Conservation (phyloP, 1,140 invertebrate species). For the Heterodera carotae region DNA sequence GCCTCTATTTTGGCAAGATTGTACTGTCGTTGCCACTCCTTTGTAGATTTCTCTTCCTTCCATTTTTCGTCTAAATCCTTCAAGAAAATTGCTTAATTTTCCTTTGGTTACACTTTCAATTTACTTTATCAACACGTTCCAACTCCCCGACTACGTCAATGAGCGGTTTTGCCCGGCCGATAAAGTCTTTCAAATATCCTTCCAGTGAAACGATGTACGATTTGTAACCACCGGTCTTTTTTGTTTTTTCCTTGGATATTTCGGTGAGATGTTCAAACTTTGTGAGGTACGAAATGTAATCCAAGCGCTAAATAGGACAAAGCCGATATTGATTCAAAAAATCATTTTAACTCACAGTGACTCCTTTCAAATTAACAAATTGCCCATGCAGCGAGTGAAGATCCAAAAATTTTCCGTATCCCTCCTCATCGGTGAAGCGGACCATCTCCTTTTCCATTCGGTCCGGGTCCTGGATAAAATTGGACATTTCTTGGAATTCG, state of each 20-base stretch:
- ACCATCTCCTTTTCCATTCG: conserved; percentile 69
- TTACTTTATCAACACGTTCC: conserved; percentile 42
- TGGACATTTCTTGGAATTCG: conserved; percentile 56
- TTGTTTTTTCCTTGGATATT: conserved; percentile 75
- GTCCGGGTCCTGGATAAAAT: conserved; percentile 61
- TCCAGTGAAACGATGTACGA: conserved; percentile 80
- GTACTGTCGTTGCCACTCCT: conserved; percentile 71
- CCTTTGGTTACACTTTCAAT: conserved; percentile 4
- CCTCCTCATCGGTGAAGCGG: conserved; percentile 99
- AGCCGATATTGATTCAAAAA: neutral
- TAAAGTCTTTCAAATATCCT: conserved; percentile 84
- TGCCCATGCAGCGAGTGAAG: conserved; percentile 95
- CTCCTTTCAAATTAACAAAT: conserved; percentile 93
- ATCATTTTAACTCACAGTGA: conserved; percentile 73
- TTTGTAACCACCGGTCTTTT: conserved; percentile 61
- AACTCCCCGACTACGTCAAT: conserved; percentile 75
- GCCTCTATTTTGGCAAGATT: conserved; percentile 53
- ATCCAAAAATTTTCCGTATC: conserved; percentile 97
- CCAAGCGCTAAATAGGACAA: conserved; percentile 77
- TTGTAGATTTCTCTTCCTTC: conserved; percentile 76
- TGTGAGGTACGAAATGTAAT: conserved; percentile 91
- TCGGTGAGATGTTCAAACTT: conserved; percentile 95
- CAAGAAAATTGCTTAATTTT: conserved; percentile 10
- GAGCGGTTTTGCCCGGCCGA: conserved; percentile 84
- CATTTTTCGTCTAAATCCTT: conserved; percentile 84